Evolutionary conservation across 2,113 vertebrate genomes (phyloP).

Genomic region (Agelaius phoeniceus): DNA sequence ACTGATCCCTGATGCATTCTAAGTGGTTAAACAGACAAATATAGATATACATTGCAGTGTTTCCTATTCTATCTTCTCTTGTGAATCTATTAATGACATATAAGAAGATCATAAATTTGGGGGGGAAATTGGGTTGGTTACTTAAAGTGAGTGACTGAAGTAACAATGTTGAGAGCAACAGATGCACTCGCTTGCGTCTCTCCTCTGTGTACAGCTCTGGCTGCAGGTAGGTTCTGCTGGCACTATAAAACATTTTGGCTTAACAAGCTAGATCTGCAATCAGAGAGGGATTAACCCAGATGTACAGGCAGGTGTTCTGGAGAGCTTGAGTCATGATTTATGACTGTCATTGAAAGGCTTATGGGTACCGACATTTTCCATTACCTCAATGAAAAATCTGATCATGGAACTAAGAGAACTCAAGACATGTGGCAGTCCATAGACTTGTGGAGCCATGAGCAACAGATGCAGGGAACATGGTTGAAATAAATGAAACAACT

Average conservation of each 20-base stretch:
- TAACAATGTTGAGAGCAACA: not conserved
- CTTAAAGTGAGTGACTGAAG: not conserved
- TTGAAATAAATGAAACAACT: not conserved
- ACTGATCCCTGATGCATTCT: not conserved
- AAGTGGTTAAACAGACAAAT: not conserved
- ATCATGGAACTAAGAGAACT: not conserved
- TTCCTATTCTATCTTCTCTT: not conserved
- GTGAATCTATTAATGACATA: not conserved
- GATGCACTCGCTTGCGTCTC: not conserved
- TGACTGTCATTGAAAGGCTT: not conserved
- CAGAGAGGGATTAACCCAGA: not conserved
- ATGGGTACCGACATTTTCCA: not conserved
- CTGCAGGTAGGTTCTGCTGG: not conserved
- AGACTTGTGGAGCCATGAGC: not conserved
- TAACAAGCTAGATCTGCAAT: not conserved
- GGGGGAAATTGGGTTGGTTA: not conserved
- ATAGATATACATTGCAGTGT: not conserved
- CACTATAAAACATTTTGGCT: not conserved
- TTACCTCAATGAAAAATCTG: not conserved
- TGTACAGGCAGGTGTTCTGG: not conserved
- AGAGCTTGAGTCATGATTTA: not conserved
- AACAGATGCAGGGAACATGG: not conserved
- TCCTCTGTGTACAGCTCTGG: accelerated
- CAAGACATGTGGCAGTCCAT: not conserved
- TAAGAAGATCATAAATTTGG: not conserved